phyloP scores from a whole-genome alignment of 2,888 invertebrate species.

The Omphaloscelis lunosa region DNA sequence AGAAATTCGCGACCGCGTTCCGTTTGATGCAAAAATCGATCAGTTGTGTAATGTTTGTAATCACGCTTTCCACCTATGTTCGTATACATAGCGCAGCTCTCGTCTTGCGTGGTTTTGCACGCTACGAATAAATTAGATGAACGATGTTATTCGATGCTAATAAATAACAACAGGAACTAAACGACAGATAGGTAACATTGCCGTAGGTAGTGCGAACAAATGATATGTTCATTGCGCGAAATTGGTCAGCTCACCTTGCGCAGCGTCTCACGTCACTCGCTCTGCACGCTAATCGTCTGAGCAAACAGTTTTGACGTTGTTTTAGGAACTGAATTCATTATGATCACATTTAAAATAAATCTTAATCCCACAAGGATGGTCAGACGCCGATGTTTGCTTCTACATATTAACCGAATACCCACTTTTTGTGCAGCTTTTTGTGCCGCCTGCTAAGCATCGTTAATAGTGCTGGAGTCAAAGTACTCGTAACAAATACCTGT shows the following conservation, averaged over 20 bases:
- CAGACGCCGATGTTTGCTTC: constrained; percentile 44
- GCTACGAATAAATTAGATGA: constrained; percentile 56
- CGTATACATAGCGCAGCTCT: constrained; percentile 52
- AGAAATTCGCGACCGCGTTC: constrained; percentile 43
- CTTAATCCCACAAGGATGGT: constrained; percentile 54
- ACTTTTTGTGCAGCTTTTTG: constrained; percentile 64
- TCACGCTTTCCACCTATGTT: constrained; percentile 71
- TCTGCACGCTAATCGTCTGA: constrained; percentile 78
- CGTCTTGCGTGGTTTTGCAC: constrained; percentile 67
- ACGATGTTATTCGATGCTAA: constrained; percentile 46
- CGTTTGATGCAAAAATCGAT: constrained; percentile 68
- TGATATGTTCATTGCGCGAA: constrained; percentile 75
- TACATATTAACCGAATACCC: constrained; percentile 57
- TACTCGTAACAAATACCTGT: constrained; percentile 53
- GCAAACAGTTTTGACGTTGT: constrained; percentile 78
- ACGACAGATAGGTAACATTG: constrained; percentile 61
- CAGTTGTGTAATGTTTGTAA: constrained; percentile 82
- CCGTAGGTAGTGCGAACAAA: constrained; percentile 72
- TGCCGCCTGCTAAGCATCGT: constrained; percentile 46
- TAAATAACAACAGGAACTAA: constrained; percentile 63
- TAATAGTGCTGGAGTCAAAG: constrained; percentile 58
- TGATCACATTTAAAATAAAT: constrained; percentile 52
- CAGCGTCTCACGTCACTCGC: constrained; percentile 80
- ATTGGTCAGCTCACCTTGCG: constrained; percentile 82
- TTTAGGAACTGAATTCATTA: constrained; percentile 63